Evolutionary conservation across 1,140 invertebrate species (phyloP).

Genomic region (Theocolax elegans): DNA sequence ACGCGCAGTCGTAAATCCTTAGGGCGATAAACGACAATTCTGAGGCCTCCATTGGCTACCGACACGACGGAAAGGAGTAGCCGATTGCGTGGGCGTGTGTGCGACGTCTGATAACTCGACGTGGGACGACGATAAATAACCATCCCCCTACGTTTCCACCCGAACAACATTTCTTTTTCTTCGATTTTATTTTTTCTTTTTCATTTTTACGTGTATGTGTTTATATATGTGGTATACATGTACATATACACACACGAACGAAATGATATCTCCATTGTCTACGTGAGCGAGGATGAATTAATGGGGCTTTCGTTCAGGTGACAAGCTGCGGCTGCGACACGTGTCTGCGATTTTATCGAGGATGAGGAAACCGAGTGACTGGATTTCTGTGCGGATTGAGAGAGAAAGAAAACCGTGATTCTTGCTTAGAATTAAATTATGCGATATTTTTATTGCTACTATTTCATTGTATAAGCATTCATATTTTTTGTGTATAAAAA

Average conservation of each 20-base stretch:
- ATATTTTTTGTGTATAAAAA: no score
- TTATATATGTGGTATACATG: no score
- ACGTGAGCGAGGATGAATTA: conserved; percentile 49
- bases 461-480: no score
- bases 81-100: conserved; percentile 53
- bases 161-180: conserved; percentile 34
- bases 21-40: conserved; percentile 62
- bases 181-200: not conserved
- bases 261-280: conserved; percentile 60
- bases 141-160: conserved; percentile 50
- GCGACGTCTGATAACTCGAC: conserved; percentile 45
- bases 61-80: conserved; percentile 45
- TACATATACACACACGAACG: no score
- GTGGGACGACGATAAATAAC: conserved; percentile 63
- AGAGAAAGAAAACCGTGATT: not conserved
- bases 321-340: conserved; percentile 11
- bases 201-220: not conserved
- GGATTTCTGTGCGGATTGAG: conserved; percentile 6
- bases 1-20: conserved; percentile 59
- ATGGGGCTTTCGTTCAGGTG: conserved; percentile 41
- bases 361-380: not conserved
- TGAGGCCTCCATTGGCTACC: conserved; percentile 54
- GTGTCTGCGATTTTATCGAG: conserved; percentile 23
- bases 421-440: no score
- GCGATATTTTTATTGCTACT: no score